Evolutionary conservation across 1,140 invertebrate genomes (phyloP), one percentile per base, ranked within the genome.

Genomic region (Heliconius nattereri): DNA sequence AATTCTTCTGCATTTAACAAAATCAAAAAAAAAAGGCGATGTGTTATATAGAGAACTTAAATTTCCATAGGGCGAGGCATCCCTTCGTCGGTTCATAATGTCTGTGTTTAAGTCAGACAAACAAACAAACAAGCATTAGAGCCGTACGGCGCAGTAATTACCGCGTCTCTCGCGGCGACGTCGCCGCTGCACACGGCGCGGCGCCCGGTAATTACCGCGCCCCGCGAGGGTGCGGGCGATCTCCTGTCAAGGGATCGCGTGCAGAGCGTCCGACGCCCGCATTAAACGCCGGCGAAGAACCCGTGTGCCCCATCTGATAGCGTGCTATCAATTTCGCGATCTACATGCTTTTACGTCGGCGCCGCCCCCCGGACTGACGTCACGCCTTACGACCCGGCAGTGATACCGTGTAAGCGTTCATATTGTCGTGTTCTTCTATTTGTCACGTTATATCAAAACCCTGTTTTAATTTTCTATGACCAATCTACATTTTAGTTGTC

Each of bases 321-420:
- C 90, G 90, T 93, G 91, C 92, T 93, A 94, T 94, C 93, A 93
- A 93, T 92, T 94, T 93, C 89, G 93, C 93, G 91, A 94, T 94
- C 93, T 94, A 93, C 91, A 93, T 92, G 89, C 91, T 86, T 92
- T 90, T 92, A 93, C 91, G 89, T 92, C 92, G 92, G 91, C 91
- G 90, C 88, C 91, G 87, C 89, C 89, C 89, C 81, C 87, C 26
- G 87, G 87, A 89, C 87, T 92, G 89, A 93, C 92, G 90, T 93
- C 89, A 93, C 87, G 86, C 86, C 76, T 89, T 86, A 90, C 90
- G 91, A 88, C 86, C 82, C 83, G 82, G 88, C 89, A 92, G 91
- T 93, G 90, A 91, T 91, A 92, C 90, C 86, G 86, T 81, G 84
- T 75, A 60, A 74, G 52, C 57, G 26, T 9, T 52, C 49, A 20